Conservation (phyloP, 2,797 vertebrate genomes). For the Gallirallus australis region DNA sequence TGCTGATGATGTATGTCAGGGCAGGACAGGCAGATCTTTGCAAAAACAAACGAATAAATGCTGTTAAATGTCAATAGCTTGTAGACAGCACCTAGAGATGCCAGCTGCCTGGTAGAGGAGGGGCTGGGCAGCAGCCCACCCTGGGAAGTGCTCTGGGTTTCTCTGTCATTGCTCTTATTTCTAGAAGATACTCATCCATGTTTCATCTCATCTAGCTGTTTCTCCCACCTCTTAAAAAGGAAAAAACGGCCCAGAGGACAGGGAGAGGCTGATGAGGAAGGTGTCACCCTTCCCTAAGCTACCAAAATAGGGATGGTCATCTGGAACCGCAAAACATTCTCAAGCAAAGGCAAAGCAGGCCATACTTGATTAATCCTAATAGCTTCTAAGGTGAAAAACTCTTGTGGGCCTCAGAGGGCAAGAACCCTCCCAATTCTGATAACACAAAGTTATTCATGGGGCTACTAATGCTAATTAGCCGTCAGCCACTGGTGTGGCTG, state of each 20-base stretch:
- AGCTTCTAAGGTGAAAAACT: neutral
- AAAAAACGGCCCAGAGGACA: neutral
- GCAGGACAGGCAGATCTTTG: neutral
- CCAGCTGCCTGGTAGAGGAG: neutral
- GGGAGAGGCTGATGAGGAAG: neutral
- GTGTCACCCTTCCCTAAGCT: neutral
- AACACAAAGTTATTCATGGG: neutral
- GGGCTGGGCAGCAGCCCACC: fast-evolving
- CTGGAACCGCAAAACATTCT: neutral
- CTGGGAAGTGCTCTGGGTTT: neutral
- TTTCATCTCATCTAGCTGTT: neutral
- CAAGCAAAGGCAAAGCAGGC: neutral
- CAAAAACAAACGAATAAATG: neutral
- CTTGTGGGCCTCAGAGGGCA: neutral
- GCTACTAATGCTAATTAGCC: neutral
- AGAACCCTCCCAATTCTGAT: neutral
- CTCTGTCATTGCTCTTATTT: neutral
- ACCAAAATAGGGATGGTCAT: neutral
- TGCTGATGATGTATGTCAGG: neutral
- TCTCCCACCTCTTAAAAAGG: neutral
- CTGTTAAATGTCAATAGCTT: neutral
- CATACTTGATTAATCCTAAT: neutral
- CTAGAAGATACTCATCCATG: neutral
- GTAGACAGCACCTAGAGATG: neutral
- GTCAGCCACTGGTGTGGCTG: neutral